Percentiles rank a stretch among this genome's conserved stretches.
Evolutionary conservation across 1,140 invertebrate genomes (phyloP).

Genomic region (Gonioctena quinquepunctata): DNA sequence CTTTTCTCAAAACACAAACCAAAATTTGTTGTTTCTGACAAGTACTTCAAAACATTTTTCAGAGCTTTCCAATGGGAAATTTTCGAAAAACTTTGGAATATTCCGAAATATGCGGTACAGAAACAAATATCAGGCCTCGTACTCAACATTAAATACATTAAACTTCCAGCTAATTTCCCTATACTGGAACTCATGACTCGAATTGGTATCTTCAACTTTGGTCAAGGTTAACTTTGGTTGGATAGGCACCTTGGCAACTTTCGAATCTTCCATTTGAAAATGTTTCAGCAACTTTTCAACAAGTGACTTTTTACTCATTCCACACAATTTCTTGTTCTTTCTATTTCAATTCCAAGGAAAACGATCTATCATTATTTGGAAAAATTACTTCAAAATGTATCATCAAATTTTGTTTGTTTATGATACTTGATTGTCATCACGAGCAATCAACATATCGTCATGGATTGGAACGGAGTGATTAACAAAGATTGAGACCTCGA

Average conservation of each 20-base stretch:
- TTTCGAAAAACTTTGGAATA: constrained; percentile 22
- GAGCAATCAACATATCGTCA: no score
- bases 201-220: no score
- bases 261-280: no score
- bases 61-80: constrained; percentile 8
- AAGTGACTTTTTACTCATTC: not conserved
- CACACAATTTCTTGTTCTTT: not conserved
- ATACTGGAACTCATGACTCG: no score
- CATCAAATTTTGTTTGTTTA: not conserved
- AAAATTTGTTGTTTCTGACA: not conserved
- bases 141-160: constrained; percentile 18
- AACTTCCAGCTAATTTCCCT: no score
- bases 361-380: not conserved
- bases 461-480: no score
- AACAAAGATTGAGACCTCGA: no score
- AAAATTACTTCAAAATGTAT: not conserved
- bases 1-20: not conserved
- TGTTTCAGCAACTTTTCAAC: no score
- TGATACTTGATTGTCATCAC: not conserved
- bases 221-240: no score
- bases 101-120: constrained; percentile 8
- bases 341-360: not conserved
- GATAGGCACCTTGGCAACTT: no score
- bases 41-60: constrained; percentile 15
- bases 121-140: constrained; percentile 21